Conservation (phyloP, 37 sponge, comb jelly and placozoan genomes). For the Sycon ciliatum region DNA sequence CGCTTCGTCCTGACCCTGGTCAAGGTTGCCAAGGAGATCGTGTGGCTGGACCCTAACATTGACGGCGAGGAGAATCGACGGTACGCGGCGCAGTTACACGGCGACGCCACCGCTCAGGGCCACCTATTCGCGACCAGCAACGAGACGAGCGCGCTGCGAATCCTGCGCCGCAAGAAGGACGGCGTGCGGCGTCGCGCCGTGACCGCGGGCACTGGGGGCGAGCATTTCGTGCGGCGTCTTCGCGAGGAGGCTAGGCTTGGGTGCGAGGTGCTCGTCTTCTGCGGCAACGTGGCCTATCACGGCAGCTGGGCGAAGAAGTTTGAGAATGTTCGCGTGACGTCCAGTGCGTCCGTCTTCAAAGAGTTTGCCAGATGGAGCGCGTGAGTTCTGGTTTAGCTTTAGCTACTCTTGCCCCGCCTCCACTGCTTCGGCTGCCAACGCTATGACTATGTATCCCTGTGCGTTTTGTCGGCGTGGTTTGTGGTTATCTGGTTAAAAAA, state of each 20-base stretch:
- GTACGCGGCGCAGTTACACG: not conserved
- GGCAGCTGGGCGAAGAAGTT: not conserved
- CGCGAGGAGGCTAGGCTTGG: not conserved
- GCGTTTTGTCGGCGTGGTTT: too few relatives aligned
- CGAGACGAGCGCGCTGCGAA: not conserved
- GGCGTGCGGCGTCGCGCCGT: not conserved
- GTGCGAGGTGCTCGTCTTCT: not conserved
- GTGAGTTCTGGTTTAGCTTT: too few relatives aligned
- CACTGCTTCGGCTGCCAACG: too few relatives aligned
- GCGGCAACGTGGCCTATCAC: not conserved
- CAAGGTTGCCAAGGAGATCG: not conserved
- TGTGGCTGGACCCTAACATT: not conserved
- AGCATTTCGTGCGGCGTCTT: not conserved
- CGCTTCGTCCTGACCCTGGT: not conserved
- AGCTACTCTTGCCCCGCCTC: too few relatives aligned
- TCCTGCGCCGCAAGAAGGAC: not conserved
- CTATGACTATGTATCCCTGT: too few relatives aligned
- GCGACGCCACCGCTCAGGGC: too few relatives aligned
- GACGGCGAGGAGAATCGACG: not conserved
- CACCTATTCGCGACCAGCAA: not conserved
- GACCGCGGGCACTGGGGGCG: not conserved
- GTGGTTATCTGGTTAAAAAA: too few relatives aligned
- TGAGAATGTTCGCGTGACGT: not conserved
- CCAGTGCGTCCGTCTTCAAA: not conserved
- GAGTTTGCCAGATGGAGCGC: not conserved